Evolutionary conservation across 2,797 vertebrate genomes (phyloP).

Genomic region (Hozukius guyotensis): DNA sequence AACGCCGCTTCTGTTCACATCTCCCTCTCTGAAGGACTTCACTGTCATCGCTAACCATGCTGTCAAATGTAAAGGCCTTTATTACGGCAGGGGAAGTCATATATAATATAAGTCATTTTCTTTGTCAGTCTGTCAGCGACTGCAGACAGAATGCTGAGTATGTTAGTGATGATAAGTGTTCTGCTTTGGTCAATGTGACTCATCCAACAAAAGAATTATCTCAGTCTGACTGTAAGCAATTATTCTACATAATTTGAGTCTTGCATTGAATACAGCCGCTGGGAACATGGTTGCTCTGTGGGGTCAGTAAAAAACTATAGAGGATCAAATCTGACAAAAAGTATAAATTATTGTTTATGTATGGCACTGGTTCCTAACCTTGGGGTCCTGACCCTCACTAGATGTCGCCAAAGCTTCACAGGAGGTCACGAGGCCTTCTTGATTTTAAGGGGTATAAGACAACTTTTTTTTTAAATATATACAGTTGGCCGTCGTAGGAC

Average conservation of each 20-base stretch:
- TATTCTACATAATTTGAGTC: not conserved
- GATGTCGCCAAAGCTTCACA: too few relatives aligned
- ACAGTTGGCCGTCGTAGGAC: too few relatives aligned
- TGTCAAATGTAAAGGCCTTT: not conserved
- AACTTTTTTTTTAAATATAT: too few relatives aligned
- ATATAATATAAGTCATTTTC: not conserved
- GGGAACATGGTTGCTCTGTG: too few relatives aligned
- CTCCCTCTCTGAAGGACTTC: not conserved
- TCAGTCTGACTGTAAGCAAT: not conserved
- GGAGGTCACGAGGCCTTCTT: too few relatives aligned
- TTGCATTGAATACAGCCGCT: not conserved
- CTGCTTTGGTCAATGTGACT: not conserved
- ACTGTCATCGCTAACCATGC: not conserved
- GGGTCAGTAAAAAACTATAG: not conserved
- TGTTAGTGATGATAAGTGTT: not conserved
- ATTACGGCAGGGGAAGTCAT: not conserved
- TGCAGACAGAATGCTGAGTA: not conserved
- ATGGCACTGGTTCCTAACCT: too few relatives aligned
- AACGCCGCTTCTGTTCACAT: too few relatives aligned
- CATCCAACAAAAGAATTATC: not conserved
- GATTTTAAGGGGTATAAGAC: too few relatives aligned
- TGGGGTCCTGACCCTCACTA: too few relatives aligned
- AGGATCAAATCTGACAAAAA: not conserved
- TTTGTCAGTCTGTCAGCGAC: not conserved
- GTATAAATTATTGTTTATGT: not conserved